Percentiles rank a stretch among this genome's conserved stretches.
These are phyloP conservation scores for Dromococcyx pavoninus DNA, from an alignment of 2,797 vertebrate genomes.

Conservation along the genomic window DNA sequence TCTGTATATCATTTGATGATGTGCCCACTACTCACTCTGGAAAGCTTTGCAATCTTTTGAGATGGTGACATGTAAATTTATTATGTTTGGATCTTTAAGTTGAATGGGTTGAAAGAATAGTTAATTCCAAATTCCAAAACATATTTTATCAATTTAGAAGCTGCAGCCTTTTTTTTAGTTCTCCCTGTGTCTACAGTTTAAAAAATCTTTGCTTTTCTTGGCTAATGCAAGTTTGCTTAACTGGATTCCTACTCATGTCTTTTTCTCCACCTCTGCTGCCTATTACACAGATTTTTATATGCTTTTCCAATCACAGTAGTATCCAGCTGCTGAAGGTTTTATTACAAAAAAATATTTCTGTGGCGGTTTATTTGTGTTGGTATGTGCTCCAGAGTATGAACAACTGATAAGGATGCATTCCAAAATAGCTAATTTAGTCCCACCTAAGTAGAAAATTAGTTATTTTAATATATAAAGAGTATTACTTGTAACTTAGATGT, in stretches of 20 bases:
- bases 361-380: not conserved
- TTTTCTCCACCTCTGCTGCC: not conserved
- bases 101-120: not conserved
- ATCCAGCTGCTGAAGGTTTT: not conserved
- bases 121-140: not conserved
- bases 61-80: not conserved
- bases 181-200: not conserved
- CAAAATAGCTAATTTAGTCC: constrained; percentile 33
- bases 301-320: constrained; percentile 11
- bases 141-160: not conserved
- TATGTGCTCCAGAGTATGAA: constrained; percentile 21
- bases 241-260: not conserved
- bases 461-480: constrained; percentile 23
- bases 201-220: not conserved
- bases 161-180: not conserved
- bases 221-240: not conserved
- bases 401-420: constrained; percentile 16
- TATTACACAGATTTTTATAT: constrained; percentile 5
- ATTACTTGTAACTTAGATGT: not conserved
- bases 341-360: constrained; percentile 11
- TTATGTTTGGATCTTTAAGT: not conserved
- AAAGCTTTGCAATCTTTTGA: not conserved
- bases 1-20: not conserved
- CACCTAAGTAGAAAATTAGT: constrained; percentile 55
- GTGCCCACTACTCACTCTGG: not conserved